phyloP scores from a whole-genome alignment of 2,797 vertebrate genomes.

The Dipus sagitta region DNA sequence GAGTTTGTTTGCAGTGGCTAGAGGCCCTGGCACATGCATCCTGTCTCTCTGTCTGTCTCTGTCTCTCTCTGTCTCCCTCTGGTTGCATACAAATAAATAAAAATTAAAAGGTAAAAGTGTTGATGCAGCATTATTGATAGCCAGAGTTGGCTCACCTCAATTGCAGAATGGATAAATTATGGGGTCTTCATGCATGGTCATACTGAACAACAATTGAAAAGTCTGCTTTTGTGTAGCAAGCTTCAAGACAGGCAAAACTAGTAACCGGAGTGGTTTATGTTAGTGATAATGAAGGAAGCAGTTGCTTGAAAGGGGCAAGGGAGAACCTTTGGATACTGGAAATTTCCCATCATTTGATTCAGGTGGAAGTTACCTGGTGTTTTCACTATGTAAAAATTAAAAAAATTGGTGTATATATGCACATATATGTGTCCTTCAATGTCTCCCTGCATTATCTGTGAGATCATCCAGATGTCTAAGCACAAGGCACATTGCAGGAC shows the following conservation, averaged over 20 bases:
- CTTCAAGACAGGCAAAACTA: slow-evolving; percentile 24
- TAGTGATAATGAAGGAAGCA: background rate
- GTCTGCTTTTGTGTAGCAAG: background rate
- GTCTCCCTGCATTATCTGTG: background rate
- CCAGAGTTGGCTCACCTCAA: background rate
- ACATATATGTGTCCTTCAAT: background rate
- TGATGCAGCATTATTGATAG: background rate
- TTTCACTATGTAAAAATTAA: slow-evolving; percentile 55
- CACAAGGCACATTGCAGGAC: background rate
- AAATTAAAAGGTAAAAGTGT: background rate
- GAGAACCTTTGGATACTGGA: background rate
- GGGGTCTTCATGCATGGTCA: background rate
- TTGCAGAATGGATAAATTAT: background rate
- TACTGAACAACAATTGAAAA: background rate
- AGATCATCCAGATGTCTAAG: slow-evolving; percentile 35
- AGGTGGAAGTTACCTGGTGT: background rate
- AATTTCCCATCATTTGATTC: slow-evolving; percentile 10
- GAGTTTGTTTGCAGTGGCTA: too few species aligned
- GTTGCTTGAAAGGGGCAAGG: background rate
- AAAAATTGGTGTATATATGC: background rate
- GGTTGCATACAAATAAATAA: too few species aligned
- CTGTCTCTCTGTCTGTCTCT: too few species aligned
- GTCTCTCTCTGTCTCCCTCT: too few species aligned
- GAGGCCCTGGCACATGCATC: too few species aligned
- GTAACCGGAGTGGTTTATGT: background rate